Conservation (phyloP, 2,888 invertebrate species). For the Macrostomum cliftonense region DNA sequence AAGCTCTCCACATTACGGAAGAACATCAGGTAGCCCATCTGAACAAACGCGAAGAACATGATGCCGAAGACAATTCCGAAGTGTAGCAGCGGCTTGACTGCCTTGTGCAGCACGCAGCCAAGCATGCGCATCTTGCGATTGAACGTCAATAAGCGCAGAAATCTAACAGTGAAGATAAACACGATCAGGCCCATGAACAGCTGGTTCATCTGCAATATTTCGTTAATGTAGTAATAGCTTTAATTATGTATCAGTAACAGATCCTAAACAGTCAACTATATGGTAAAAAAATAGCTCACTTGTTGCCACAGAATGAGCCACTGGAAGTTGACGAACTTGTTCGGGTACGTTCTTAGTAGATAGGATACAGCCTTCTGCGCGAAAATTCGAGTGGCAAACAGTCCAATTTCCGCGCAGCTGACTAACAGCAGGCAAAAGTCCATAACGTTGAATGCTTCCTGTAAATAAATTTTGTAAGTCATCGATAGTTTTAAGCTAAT, state of each 20-base stretch:
- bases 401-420: slow-evolving; percentile 11
- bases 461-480: no score
- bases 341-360: slow-evolving; percentile 13
- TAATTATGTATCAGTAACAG: no score
- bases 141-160: slow-evolving; percentile 36
- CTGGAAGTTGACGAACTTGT: slow-evolving; percentile 17
- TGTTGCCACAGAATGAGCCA: slow-evolving; percentile 16
- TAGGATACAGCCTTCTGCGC: slow-evolving; percentile 11
- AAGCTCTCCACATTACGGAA: slow-evolving; percentile 15
- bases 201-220: slow-evolving; percentile 17
- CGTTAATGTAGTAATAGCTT: no score
- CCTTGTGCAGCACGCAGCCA: slow-evolving; percentile 23
- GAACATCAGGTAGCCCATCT: slow-evolving; percentile 22
- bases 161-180: slow-evolving; percentile 34
- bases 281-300: no score
- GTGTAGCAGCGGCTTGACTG: slow-evolving; percentile 24
- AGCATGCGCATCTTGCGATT: slow-evolving; percentile 29
- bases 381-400: slow-evolving; percentile 16
- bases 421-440: slow-evolving; percentile 15
- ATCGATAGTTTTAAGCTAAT: no score
- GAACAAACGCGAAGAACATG: slow-evolving; percentile 26
- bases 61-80: slow-evolving; percentile 30
- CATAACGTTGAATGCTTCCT: not conserved
- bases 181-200: slow-evolving; percentile 32
- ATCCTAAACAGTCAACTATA: no score